Evolutionary conservation across 2,797 vertebrate species (phyloP).

Genomic region (Microchirus variegatus): DNA sequence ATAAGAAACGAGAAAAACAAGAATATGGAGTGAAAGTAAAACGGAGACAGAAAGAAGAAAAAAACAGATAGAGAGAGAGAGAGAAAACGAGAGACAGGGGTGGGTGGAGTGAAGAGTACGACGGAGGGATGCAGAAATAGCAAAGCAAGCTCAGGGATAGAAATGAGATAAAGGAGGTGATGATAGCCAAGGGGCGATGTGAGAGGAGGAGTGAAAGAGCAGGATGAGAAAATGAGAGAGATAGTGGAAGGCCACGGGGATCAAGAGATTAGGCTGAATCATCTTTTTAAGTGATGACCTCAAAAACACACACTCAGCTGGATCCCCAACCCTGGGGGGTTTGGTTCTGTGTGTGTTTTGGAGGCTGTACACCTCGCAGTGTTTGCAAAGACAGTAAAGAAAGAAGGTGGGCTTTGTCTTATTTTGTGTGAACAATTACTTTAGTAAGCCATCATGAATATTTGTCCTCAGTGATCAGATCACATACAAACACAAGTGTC

Average conservation of each 20-base stretch:
- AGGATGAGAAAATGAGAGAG: conserved; percentile 58
- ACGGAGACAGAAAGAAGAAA: conserved; percentile 41
- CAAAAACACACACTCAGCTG: conserved; percentile 75
- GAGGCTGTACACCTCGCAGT: conserved; percentile 23
- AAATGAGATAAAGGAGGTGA: conserved; percentile 62
- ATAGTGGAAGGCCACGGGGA: conserved; percentile 59
- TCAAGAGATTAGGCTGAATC: conserved; percentile 76
- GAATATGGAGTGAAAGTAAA: conserved; percentile 57
- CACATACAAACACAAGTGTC: too few species aligned
- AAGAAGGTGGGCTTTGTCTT: conserved; percentile 7
- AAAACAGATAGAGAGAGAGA: conserved; percentile 8
- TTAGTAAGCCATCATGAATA: too few species aligned
- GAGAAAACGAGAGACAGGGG: conserved; percentile 37
- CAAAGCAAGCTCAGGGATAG: conserved; percentile 40
- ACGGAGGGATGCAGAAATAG: conserved; percentile 51
- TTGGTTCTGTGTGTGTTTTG: conserved; percentile 6
- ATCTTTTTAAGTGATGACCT: conserved; percentile 80
- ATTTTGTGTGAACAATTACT: too few species aligned
- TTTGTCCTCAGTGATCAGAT: too few species aligned
- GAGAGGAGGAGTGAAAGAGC: conserved; percentile 44
- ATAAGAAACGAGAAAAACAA: conserved; percentile 61
- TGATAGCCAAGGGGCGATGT: conserved; percentile 52
- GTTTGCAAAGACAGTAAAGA: conserved; percentile 18
- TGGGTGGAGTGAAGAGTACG: conserved; percentile 19
- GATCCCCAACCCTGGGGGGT: conserved; percentile 54